Percentiles rank a stretch among this genome's conserved stretches.
phyloP scores from a whole-genome alignment of 2,113 vertebrate species.

The Notarius quadriscutis region DNA sequence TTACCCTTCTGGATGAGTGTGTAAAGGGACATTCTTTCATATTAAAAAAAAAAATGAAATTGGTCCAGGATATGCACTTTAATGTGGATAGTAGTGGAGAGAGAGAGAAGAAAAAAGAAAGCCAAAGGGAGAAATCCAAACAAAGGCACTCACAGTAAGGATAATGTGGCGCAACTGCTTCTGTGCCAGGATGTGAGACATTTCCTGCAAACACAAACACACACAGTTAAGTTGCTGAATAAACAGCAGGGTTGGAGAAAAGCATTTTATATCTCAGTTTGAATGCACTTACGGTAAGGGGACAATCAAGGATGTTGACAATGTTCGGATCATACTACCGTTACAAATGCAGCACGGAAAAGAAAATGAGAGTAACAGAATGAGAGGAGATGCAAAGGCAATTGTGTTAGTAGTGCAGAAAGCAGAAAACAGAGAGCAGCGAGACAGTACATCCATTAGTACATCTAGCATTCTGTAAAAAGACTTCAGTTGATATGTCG shows the following conservation, averaged over 20 bases:
- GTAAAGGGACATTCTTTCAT: too few relatives aligned
- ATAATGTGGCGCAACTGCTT: slow-evolving; percentile 96
- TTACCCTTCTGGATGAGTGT: too few relatives aligned
- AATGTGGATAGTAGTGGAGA: background rate
- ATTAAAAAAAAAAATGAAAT: too few relatives aligned
- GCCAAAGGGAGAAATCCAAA: background rate
- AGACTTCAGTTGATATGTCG: background rate
- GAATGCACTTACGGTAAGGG: slow-evolving; percentile 78
- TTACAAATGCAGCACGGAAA: slow-evolving; percentile 63
- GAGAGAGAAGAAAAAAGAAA: slow-evolving; percentile 26
- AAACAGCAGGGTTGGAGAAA: slow-evolving; percentile 1
- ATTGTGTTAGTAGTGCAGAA: slow-evolving; percentile 48
- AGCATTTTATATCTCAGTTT: slow-evolving; percentile 50
- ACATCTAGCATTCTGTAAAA: background rate
- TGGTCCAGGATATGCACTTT: too few relatives aligned
- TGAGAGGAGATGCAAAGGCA: slow-evolving; percentile 50
- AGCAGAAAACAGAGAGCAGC: slow-evolving; percentile 40
- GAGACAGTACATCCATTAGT: slow-evolving; percentile 19
- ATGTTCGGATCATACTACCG: slow-evolving; percentile 76
- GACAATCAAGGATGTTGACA: slow-evolving; percentile 80
- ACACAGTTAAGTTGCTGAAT: background rate
- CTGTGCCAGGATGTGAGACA: slow-evolving; percentile 96
- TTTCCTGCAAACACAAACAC: slow-evolving; percentile 78
- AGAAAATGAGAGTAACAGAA: slow-evolving; percentile 57
- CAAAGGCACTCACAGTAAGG: slow-evolving; percentile 82